Base-by-base conservation (phyloP, 2,888 invertebrate genomes). In the Idaea biselata region DNA sequence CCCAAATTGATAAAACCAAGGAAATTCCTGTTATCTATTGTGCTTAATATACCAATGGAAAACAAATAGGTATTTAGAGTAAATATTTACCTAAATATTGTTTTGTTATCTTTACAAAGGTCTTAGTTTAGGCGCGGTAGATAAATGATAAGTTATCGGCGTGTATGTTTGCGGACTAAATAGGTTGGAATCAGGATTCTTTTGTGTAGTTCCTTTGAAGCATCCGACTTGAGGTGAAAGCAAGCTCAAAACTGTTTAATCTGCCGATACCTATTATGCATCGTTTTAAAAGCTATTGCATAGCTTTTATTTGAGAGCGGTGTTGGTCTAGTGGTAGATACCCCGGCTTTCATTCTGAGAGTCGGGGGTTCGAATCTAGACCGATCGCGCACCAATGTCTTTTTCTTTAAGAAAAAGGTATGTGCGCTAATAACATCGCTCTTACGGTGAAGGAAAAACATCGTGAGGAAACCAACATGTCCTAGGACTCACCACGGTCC, bases 131-230 rank as follows among this genome's bases (percentile, higher is more conserved):
- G 66, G 66, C 11, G 64, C 64, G 68, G 65, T 53, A 65, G 63
- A 67, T 69, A 69, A 64, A 33, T 60, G 58, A 61, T 56, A 70
- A 66, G 63, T 60, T 32, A 58, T n/a, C 60, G 61, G 44, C 62
- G 33, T 62, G 58, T 63, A 60, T 64, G 60, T 70, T 63, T 66
- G 68, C 66, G 44, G 11, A 44, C 44, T 44, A 14, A 44, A 62
- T 60, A 65, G 33, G 65, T 62, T 59, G 63, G 58, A 62, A 66
- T 68, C 63, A 57, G 61, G 53, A 57, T 64, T 58, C 57, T 58
- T 44, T 59, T 62, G 63, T 63, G 60, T 67, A 65, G 75, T 73
- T 70, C 65, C 80, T 81, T 83, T 79, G 79, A 77, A 68, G 67
- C 67, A 70, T 63, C 81, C 82, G 82, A 76, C 81, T 44, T 44